Evolutionary conservation across 2,113 vertebrate species (phyloP), one percentile per base, ranked within the genome.

Genomic region (Peromyscus californicus): DNA sequence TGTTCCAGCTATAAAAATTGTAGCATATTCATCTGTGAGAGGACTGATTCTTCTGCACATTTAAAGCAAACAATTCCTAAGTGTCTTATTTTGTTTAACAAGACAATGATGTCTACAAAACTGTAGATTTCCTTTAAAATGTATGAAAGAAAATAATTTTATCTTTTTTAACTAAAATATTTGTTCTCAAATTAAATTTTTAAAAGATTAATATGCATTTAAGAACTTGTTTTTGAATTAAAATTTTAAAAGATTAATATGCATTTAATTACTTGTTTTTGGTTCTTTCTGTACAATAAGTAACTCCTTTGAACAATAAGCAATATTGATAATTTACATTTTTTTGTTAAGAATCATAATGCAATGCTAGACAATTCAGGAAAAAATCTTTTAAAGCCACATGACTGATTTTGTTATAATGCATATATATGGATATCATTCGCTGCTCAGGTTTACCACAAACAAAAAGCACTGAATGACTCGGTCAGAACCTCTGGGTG

Each of bases 31-130:
- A 70, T 72, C 54, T 84, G 26, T 76, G 57, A 93, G 26, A 88
- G 7, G 22, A 93, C 87, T n/a, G 48, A 61, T 36, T 69, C 39
- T 51, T 51, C 26, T 87, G 45, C 11, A 87, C 7, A 42, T 76
- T 91, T 63, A 74, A 24, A 87, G 75, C 86, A 79, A 74, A 67
- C 88, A 61, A 89, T 78, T 54, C 29, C 36, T 80, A 76, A 87
- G 39, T 83, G 42, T 78, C 59, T 88, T 89, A 9, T 83, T 91
- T 96, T 92, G 42, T 88, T 90, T 93, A 88, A 19, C 39, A 63
- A 69, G 10, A 69, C 51, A 72, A 91, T 63, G 48, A 61, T 29
- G 65, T 82, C 95, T 90, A 36, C 15, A 72, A 91, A 92, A 69
- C 42, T 84, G 24, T 88, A 91, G 22, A 94, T 69, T 69, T 75